Evolutionary conservation across 2,797 vertebrate species (phyloP), one percentile per base, ranked within the genome.

Genomic region (Platyrinchus mystaceus): DNA sequence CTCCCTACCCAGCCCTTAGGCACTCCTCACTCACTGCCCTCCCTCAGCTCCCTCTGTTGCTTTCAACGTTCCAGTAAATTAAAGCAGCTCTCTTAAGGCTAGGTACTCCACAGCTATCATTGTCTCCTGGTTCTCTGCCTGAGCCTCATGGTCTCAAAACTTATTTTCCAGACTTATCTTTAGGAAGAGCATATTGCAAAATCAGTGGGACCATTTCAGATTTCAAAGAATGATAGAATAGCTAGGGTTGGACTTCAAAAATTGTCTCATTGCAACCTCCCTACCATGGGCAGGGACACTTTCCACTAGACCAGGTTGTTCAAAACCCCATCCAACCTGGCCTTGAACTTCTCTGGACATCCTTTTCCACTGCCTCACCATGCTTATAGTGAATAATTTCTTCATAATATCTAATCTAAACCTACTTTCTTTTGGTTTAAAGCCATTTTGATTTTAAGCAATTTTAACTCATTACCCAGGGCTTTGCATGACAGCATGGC

Each of bases 401-500:
- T 69, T 69, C 28, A 23, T 26, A 69, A 21, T 30, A 69, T 8
- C 16, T 66, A 32, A 67, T 41, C 34, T 60, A 60, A 46, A 32
- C 39, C 39, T 18, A 74, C 21, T 6, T 41, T 34, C 28, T 52
- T 80, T 52, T 34, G 21, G 17, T 46, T 67, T 67, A 53, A 81
- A 53, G 41, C 4, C 26, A 41, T 60, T 53, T 74, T 5, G 22
- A 0, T 53, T 67, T 47, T 47, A 68, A 36, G 34, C 18, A 18
- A 16, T 88, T 75, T 62, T 41, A 47, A 27, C 24, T 14, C 7
- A 15, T 32, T 47, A 20, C 4, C 17, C 34, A 19, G 3, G 9
- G 58, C n/a, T 84, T 66, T 27, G 43, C 8, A 3, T 1, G 1
- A 17, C 44, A 52, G 39, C 4, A 24, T 1, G 2, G 13, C 21